Base-by-base conservation (phyloP, 2,888 invertebrate species). In the Meiosimyza decipiens region DNA sequence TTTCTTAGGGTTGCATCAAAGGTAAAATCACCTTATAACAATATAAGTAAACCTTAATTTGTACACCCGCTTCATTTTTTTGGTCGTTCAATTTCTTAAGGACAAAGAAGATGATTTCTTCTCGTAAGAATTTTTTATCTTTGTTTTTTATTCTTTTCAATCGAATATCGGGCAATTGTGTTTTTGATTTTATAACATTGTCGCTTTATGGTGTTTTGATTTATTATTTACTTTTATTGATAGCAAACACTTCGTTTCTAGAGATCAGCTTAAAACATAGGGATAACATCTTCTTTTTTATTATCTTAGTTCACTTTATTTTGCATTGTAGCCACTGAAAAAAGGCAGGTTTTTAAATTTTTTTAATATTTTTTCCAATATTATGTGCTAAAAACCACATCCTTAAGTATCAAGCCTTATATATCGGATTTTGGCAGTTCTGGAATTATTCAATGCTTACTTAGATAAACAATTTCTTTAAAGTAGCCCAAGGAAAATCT, bases 131-230 rank as follows among this genome's bases (percentile, higher is more conserved):
- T 71, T 73, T 70, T 51, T 66, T 47, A 62, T 22, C 13, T 15
- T 13, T 69, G 7, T 28, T 40, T 28, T 18, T 65, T 40, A 51
- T 65, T 66, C 64, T 51, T 4, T 55, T 64, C n/a, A 13, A 11
- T 33, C 18, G 18, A 54, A 64, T 49, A n/a, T 28, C 12, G n/a
- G 22, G n/a, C 28, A 22, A 28, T 40, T 40, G 7, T 47, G 12
- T 62, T 52, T 72, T 33, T 73, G 18, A 16, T n/a, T 52, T 71
- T 50, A 15, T 52, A 6, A 40, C 40, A 65, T 64, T 64, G 52
- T 33, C 50, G 22, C 73, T 75, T 73, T 71, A 75, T 75, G 74
- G 77, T 77, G 77, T 79, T 78, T 77, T 79, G 78, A 79, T 79
- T 79, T 77, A 78, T 78, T 74, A 68, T 64, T 47, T 55, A n/a